These are phyloP conservation scores for Tragelaphus buxtoni DNA, from an alignment of 2,113 vertebrate genomes.

Conservation along the genomic window DNA sequence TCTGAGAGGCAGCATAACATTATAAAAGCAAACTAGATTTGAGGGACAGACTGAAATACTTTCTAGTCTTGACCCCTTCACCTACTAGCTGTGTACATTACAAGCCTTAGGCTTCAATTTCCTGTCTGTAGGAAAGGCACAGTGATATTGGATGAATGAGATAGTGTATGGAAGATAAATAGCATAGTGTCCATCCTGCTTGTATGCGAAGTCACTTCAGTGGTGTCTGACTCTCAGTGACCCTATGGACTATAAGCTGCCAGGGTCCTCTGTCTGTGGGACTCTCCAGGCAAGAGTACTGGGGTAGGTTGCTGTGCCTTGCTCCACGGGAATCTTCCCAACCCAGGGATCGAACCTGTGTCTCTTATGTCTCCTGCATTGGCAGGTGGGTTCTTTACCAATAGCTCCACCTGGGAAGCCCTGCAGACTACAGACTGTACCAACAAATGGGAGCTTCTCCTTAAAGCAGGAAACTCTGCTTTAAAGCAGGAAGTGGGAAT, in stretches of 20 bases:
- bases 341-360: background rate
- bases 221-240: background rate
- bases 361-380: background rate
- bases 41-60: background rate
- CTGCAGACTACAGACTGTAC: background rate
- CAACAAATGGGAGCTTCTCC: background rate
- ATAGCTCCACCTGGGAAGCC: background rate
- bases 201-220: background rate
- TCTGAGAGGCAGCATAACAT: background rate
- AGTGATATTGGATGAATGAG: background rate
- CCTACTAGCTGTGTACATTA: background rate
- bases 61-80: background rate
- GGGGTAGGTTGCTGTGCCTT: background rate
- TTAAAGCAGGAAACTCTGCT: background rate
- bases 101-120: background rate
- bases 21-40: background rate
- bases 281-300: background rate
- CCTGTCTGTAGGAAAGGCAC: background rate
- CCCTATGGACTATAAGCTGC: background rate
- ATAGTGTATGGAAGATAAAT: background rate
- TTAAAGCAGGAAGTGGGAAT: background rate
- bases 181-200: background rate
- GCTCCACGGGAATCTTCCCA: background rate
- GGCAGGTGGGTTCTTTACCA: background rate
- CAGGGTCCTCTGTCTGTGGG: background rate